Percentiles rank a stretch among this genome's conserved stretches.
Conservation (phyloP, 2,888 invertebrate species). For the Lottia scabra region DNA sequence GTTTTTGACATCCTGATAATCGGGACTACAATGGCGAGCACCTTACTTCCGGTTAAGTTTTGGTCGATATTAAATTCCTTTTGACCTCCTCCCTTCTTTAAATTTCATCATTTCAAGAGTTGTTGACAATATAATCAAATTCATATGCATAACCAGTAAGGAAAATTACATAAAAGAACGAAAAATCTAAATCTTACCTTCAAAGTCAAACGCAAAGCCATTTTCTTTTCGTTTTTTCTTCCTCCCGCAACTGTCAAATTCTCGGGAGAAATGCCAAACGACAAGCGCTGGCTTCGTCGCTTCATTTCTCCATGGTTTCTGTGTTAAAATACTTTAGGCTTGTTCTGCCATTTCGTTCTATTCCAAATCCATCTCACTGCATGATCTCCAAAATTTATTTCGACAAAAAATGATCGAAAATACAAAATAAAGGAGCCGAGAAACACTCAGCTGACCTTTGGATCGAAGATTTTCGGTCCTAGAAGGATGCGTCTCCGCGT, state of each 20-base stretch:
- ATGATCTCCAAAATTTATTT: not conserved
- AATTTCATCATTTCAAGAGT: not conserved
- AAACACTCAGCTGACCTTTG: slow-evolving; percentile 26
- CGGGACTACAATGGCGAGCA: too few relatives aligned
- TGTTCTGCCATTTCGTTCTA: not conserved
- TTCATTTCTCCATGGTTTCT: slow-evolving; percentile 1
- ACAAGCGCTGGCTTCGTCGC: not conserved
- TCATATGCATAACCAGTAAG: too few relatives aligned
- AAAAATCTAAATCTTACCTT: not conserved
- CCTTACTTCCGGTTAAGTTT: not conserved
- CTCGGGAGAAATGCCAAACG: slow-evolving; percentile 6
- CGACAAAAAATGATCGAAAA: slow-evolving; percentile 18
- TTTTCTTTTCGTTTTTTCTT: not conserved
- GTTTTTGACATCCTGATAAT: too few relatives aligned
- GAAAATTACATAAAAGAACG: too few relatives aligned
- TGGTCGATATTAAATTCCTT: not conserved
- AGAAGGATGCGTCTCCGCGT: slow-evolving; percentile 10
- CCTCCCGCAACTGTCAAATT: slow-evolving; percentile 19
- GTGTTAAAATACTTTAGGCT: not conserved
- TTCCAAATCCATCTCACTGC: not conserved
- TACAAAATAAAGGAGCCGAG: slow-evolving; percentile 17
- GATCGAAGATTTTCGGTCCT: slow-evolving; percentile 17
- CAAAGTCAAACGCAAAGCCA: slow-evolving; percentile 10
- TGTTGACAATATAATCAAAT: too few relatives aligned
- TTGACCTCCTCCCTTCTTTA: not conserved